Conservation (phyloP, 2,888 invertebrate genomes). For the Cephus pulcher region DNA sequence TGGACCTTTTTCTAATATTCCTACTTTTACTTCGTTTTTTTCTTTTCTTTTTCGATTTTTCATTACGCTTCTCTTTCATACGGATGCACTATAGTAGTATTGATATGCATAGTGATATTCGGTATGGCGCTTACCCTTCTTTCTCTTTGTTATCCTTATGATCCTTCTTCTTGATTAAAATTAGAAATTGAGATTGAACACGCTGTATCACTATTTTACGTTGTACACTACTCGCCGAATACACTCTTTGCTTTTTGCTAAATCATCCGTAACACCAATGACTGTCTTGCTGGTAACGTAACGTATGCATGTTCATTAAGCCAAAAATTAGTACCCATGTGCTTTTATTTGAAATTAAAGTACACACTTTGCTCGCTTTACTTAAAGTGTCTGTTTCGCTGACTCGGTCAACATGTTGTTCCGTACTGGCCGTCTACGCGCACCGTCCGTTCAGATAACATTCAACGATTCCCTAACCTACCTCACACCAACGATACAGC, state of each 20-base stretch:
- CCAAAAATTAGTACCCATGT: background rate
- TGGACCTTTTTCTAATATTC: background rate
- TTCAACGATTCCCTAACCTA: slow-evolving; percentile 61
- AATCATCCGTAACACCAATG: background rate
- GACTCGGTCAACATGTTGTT: slow-evolving; percentile 56
- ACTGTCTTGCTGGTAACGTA: background rate
- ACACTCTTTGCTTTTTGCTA: background rate
- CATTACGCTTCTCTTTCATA: background rate
- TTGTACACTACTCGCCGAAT: background rate
- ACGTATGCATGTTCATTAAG: background rate
- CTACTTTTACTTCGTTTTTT: background rate
- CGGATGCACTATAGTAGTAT: background rate
- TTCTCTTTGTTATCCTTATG: background rate
- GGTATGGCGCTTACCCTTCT: background rate
- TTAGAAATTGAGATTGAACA: background rate
- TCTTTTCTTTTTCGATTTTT: background rate
- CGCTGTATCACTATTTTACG: background rate
- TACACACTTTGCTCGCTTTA: slow-evolving; percentile 33
- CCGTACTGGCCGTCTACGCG: slow-evolving; percentile 54
- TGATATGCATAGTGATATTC: background rate
- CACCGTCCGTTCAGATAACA: slow-evolving; percentile 58
- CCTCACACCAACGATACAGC: slow-evolving; percentile 52
- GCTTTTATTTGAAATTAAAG: background rate
- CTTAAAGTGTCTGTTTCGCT: slow-evolving; percentile 49
- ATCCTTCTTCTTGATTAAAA: background rate